Base-by-base conservation (phyloP, 2,797 vertebrate genomes). In the Harpagifer antarcticus region DNA sequence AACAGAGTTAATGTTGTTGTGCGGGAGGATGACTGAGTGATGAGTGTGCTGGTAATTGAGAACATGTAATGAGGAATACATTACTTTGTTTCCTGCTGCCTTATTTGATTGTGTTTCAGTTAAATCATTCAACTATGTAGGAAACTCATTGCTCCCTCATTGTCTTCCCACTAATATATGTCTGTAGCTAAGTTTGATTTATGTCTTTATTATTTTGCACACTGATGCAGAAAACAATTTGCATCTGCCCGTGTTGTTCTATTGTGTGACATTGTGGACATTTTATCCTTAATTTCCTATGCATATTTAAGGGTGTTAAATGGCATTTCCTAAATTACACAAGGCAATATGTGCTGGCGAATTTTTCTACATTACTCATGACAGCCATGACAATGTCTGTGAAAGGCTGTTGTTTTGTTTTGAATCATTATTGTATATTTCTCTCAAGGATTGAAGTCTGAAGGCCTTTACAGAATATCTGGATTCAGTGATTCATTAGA, bases 401-500 rank as follows among this genome's bases (percentile, higher is more conserved):
- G 76, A 66, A 43, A 37, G 1, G 33, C 37, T 27, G 48, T 76
- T 88, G 43, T 71, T 76, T 78, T 55, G 55, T 8, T 42, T 20
- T n/a, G 1, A 42, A 42, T 66, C 31, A 27, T 43, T 42, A 53
- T 70, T 55, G 56, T 82, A 50, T 67, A 74, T 87, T 78, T 60
- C 27, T 74, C 74, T 91, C 61, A 84, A 99, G 98, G 98, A 93
- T 95, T 99, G 78, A 97, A 96, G 87, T 99, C 98, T 0, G 98
- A 99, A 94, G 98, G 98, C 88, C 96, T 99, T 0, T 99, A 99
- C 94, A 96, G 98, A 92, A 93, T 99, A 81, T 99, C 98, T 83
- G 98, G 98, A 91, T 99, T 99, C 91, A 99, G 96, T 59, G 98
- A 99, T 85, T 96, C 98, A 33, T 98, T 99, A 20, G 98, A 99